These are phyloP conservation scores for Dermochelys coriacea DNA, from an alignment of 2,797 vertebrate genomes.

Conservation along the genomic window DNA sequence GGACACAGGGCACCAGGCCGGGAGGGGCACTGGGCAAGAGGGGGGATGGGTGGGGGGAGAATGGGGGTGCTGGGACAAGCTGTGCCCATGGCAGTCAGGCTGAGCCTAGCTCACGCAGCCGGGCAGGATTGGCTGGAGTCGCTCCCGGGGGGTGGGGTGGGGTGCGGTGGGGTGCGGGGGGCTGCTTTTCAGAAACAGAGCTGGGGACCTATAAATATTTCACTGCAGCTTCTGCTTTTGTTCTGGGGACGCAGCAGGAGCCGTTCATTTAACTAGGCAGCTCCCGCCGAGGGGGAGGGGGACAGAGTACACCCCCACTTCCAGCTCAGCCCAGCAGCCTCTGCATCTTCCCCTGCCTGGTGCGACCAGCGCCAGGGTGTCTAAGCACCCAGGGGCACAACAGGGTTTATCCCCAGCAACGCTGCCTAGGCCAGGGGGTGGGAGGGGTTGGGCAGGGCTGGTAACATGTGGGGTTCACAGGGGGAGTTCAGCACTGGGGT, in stretches of 20 bases:
- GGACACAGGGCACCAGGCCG: slow-evolving; percentile 77
- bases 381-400: no score
- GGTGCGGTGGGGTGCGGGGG: no score
- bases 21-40: slow-evolving; percentile 79
- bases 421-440: neutral
- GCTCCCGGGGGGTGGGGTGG: neutral
- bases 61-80: neutral
- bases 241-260: slow-evolving; percentile 71
- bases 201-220: slow-evolving; percentile 80
- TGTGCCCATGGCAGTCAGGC: neutral
- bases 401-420: no score
- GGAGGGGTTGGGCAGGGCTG: neutral
- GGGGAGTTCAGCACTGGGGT: neutral
- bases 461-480: neutral
- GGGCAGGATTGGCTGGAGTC: neutral
- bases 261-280: slow-evolving; percentile 52
- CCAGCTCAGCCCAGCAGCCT: neutral
- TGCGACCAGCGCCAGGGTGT: neutral
- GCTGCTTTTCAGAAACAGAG: slow-evolving; percentile 62
- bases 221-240: slow-evolving; percentile 77
- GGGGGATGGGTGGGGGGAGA: slow-evolving; percentile 30
- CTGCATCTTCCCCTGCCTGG: slow-evolving; percentile 14
- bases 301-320: neutral
- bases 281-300: slow-evolving; percentile 44
- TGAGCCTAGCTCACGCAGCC: neutral